A percentile compares a stretch with the other conserved stretches of the same genome.
Evolutionary conservation across 2,113 vertebrate species (phyloP).

Genomic region (Neogale vison): DNA sequence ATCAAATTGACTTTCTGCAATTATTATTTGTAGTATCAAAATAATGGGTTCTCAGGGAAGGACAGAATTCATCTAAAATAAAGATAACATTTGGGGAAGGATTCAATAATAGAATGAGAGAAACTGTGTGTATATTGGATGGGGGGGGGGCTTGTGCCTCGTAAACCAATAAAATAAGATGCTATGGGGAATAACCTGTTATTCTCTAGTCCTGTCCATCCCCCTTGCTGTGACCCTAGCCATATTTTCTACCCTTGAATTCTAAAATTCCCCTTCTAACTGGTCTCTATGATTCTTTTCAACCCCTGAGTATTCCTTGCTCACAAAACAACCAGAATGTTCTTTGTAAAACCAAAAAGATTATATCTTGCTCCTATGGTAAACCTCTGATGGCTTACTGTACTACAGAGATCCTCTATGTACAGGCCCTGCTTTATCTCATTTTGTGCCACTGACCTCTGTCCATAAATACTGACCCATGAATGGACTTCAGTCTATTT

Average conservation of each 20-base stretch:
- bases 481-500: background rate
- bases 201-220: background rate
- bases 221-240: background rate
- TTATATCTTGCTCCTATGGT: background rate
- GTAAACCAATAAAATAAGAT: background rate
- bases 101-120: background rate
- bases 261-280: background rate
- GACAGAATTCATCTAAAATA: background rate
- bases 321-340: background rate
- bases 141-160: background rate
- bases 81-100: background rate
- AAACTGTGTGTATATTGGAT: background rate
- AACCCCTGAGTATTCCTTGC: background rate
- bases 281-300: background rate
- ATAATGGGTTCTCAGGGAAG: background rate
- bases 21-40: background rate
- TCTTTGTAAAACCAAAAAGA: background rate
- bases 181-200: background rate
- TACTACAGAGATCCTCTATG: background rate
- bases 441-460: too few relatives aligned
- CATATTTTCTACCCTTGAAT: background rate
- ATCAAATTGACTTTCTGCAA: background rate
- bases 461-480: background rate
- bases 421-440: fast-evolving
- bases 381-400: fast-evolving